Percentiles rank a stretch among this genome's conserved stretches.
Evolutionary conservation across 2,888 invertebrate species (phyloP).

Genomic region (Lamellibrachia columna): DNA sequence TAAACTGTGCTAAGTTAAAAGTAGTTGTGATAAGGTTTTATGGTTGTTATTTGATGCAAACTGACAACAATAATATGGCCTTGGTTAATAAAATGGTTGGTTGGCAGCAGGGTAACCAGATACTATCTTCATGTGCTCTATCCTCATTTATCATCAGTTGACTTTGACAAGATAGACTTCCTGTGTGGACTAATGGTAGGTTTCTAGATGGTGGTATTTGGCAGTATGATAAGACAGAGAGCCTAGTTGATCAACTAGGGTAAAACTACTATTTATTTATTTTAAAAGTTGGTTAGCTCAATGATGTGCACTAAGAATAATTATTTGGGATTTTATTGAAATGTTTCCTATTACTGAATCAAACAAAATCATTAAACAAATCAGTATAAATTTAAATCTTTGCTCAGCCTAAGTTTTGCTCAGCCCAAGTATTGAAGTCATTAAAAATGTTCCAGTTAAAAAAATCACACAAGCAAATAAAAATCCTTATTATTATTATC

Average conservation of each 20-base stretch:
- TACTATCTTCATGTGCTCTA: background rate
- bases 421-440: too few species aligned
- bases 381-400: too few species aligned
- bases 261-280: background rate
- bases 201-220: too few species aligned
- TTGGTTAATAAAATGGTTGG: background rate
- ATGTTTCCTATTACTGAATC: too few species aligned
- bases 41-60: background rate
- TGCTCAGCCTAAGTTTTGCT: too few species aligned
- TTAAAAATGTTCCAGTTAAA: too few species aligned
- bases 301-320: too few species aligned
- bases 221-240: background rate
- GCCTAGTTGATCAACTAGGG: background rate
- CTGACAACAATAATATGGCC: background rate
- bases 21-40: background rate
- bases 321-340: too few species aligned
- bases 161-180: constrained; percentile 7
- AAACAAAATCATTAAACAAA: too few species aligned
- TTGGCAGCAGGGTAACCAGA: background rate
- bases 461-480: too few species aligned
- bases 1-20: background rate
- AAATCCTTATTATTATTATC: background rate
- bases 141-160: background rate
- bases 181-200: background rate
- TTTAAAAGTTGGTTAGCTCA: too few species aligned